Evolutionary conservation across 2,888 invertebrate genomes (phyloP), one percentile per base, ranked within the genome.

Genomic region (Eilema depressum): DNA sequence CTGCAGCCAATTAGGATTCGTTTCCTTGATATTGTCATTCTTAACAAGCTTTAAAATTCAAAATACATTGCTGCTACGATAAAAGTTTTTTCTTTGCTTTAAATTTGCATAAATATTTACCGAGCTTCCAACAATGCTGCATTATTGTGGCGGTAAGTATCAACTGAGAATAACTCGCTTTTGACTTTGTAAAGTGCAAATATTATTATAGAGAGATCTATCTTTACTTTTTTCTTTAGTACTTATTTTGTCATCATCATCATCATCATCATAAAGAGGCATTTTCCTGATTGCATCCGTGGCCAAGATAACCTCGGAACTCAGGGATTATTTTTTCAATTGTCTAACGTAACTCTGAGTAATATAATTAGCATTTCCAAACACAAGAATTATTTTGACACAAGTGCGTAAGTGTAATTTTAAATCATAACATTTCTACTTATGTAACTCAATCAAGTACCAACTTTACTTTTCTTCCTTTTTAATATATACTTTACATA

Each of bases 1-100:
- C n/a, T 60, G 20, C 47, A 66, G 60, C 60, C 26, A 66, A 66
- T 66, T 66, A 60, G 3, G 8, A n/a, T 4, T n/a, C 12, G 8
- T 47, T 47, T 20, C 8, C 7, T 41, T 5, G n/a, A 3, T 30
- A 62, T 61, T 53, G 25, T 30, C 23, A 53, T 62, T 62, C 30
- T 23, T 7, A 60, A 47, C n/a, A 20, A 63, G 11, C 41, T 63
- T 66, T 66, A 26, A 28, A 60, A 26, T 26, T 60, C 8, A 60
- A 37, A 41, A 60, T 60, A 28, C 23, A 26, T 26, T 26, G 25
- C 7, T 28, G 37, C 25, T 47, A 41, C 10, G 11, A 47, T 41
- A 20, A 26, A 61, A 61, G 61, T 61, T 61, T 61, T 33, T 53
- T n/a, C 7, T 53, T n/a, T 20, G 53, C 53, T 53, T 53, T 53